These are phyloP conservation scores for Drosophila heteroneura DNA, from an alignment of 2,888 invertebrate species.

Conservation along the genomic window DNA sequence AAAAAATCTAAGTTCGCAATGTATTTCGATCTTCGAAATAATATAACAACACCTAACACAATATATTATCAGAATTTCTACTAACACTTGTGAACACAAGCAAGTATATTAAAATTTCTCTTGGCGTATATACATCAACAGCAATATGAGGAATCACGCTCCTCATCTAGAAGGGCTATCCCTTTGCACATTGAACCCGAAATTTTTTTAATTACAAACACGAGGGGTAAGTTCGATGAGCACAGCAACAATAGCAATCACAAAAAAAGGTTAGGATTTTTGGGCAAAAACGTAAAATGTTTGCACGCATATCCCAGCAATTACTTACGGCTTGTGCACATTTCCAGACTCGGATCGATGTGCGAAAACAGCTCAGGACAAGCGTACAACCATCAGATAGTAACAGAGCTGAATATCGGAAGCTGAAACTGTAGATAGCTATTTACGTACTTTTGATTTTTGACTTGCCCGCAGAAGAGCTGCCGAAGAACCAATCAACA, in stretches of 20 bases:
- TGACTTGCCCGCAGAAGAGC: conserved; percentile 48
- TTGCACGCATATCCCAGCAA: conserved; percentile 82
- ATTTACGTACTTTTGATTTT: conserved; percentile 33
- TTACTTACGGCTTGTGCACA: conserved; percentile 82
- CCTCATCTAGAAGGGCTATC: conserved; percentile 51
- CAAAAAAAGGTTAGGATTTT: conserved; percentile 60
- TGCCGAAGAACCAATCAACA: conserved; percentile 55
- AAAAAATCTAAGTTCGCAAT: neutral
- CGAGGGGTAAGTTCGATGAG: conserved; percentile 49
- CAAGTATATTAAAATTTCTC: neutral
- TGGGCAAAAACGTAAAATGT: conserved; percentile 80
- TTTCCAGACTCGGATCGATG: conserved; percentile 22
- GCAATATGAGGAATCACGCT: conserved; percentile 62
- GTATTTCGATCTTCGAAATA: neutral
- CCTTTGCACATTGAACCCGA: conserved; percentile 65
- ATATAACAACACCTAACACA: conserved; percentile 5
- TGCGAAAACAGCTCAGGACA: neutral
- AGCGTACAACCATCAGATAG: neutral
- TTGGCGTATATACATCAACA: neutral
- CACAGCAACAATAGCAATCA: conserved; percentile 31
- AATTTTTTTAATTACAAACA: conserved; percentile 58
- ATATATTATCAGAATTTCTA: neutral
- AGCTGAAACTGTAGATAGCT: conserved; percentile 36
- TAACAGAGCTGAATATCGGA: neutral
- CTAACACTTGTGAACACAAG: neutral